A percentile compares a stretch with the other conserved stretches of the same genome.
Evolutionary conservation across 2,797 vertebrate species (phyloP).

Genomic region (Hylomyscus alleni): DNA sequence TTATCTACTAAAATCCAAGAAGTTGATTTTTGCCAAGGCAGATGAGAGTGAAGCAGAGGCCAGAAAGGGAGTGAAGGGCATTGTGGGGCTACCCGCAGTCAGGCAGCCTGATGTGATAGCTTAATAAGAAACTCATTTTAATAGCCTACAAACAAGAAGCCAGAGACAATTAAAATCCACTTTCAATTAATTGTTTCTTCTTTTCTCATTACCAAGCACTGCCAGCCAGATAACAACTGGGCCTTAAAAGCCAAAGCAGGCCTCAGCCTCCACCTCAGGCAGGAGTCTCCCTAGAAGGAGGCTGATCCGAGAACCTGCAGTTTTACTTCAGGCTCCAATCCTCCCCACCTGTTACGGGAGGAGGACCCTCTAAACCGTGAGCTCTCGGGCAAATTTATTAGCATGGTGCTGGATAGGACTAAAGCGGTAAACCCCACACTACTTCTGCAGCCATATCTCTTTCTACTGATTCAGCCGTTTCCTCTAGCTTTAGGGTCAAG

Average conservation of each 20-base stretch:
- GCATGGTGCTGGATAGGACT: not conserved
- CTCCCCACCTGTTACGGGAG: fast-evolving
- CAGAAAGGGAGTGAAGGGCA: not conserved
- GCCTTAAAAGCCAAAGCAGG: constrained; percentile 27
- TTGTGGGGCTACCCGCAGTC: not conserved
- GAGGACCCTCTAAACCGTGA: not conserved
- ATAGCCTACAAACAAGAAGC: constrained; percentile 79
- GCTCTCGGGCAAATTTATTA: not conserved
- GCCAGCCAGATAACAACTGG: constrained; percentile 58
- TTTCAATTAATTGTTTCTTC: constrained; percentile 76
- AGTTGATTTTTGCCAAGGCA: not conserved
- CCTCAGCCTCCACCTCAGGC: not conserved
- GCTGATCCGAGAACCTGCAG: fast-evolving
- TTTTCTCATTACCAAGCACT: constrained; percentile 76
- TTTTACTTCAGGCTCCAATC: not conserved
- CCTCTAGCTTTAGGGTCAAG: not conserved
- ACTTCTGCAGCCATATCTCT: constrained; percentile 5
- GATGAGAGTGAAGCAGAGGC: constrained; percentile 7
- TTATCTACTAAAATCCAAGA: constrained; percentile 52
- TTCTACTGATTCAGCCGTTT: constrained; percentile 10
- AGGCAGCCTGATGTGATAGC: constrained; percentile 50
- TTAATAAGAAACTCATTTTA: constrained; percentile 79
- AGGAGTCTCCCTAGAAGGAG: not conserved
- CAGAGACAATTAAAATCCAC: constrained; percentile 78
- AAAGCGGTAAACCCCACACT: constrained; percentile 61